Evolutionary conservation across 2,113 vertebrate species (phyloP).

Genomic region (Odocoileus hemionus): DNA sequence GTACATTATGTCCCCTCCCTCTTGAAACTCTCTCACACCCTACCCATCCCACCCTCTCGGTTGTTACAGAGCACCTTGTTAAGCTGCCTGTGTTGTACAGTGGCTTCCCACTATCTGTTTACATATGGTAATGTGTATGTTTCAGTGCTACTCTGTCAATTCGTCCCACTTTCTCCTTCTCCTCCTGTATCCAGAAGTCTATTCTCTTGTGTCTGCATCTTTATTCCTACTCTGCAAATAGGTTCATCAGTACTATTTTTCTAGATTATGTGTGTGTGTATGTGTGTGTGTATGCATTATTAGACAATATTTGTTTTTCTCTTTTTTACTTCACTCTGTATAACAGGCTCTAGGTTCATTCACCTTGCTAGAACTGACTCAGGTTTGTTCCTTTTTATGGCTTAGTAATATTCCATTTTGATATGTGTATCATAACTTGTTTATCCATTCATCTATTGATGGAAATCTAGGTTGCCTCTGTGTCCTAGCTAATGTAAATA

Average conservation of each 20-base stretch:
- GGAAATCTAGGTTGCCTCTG: neutral
- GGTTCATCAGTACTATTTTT: neutral
- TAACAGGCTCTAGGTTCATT: neutral
- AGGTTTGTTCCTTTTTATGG: neutral
- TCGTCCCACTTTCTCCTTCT: neutral
- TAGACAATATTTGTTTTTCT: neutral
- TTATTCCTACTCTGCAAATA: neutral
- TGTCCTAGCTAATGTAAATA: neutral
- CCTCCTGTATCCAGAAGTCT: neutral
- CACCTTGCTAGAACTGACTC: neutral
- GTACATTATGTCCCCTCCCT: neutral
- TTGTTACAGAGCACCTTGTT: neutral
- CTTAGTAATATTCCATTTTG: neutral
- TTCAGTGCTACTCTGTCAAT: neutral
- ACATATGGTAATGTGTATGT: neutral
- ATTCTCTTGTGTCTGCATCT: neutral
- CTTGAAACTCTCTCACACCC: neutral
- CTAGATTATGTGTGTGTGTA: neutral
- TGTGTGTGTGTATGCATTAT: neutral
- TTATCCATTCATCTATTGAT: neutral
- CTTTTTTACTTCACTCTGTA: neutral
- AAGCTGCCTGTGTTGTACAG: neutral
- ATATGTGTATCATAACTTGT: neutral
- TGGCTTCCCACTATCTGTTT: neutral
- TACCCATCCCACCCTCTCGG: neutral